Evolutionary conservation across 2,797 vertebrate genomes (phyloP).

Genomic region (Craterocephalus amniculus): DNA sequence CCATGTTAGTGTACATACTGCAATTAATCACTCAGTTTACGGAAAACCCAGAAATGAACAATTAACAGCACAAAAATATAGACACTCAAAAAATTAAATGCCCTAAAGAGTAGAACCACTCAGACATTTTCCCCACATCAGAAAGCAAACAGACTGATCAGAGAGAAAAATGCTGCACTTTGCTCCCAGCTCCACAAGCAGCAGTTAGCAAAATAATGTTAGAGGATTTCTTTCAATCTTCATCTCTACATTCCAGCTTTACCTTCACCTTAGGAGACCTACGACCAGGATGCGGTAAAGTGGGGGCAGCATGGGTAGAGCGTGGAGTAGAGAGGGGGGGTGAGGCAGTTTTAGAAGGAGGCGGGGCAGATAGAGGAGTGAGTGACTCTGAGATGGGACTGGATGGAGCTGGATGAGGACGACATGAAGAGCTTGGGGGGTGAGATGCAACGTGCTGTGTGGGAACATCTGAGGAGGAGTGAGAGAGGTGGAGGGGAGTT

Average conservation of each 20-base stretch:
- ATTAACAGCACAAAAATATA: background rate
- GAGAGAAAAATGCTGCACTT: constrained; percentile 1
- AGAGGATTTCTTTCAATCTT: constrained; percentile 13
- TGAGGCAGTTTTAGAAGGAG: constrained; percentile 41
- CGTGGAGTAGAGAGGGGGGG: constrained; percentile 53
- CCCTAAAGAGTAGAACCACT: background rate
- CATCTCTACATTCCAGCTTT: constrained; percentile 71
- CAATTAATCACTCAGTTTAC: background rate
- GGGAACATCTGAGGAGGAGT: constrained; percentile 10
- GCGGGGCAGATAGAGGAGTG: background rate
- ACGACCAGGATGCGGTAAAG: constrained; percentile 80
- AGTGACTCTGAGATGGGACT: constrained; percentile 21
- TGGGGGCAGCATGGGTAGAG: constrained; percentile 77
- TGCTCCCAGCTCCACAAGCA: background rate
- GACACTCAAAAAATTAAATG: background rate
- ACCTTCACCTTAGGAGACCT: constrained; percentile 90
- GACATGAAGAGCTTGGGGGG: constrained; percentile 30
- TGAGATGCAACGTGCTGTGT: constrained; percentile 29
- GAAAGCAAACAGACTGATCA: constrained; percentile 4
- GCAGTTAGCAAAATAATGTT: constrained; percentile 9
- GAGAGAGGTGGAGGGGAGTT: constrained; percentile 22
- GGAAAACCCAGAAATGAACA: background rate
- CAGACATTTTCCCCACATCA: constrained; percentile 1
- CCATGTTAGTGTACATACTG: constrained; percentile 10
- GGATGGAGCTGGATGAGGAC: constrained; percentile 16